Conservation (phyloP, 2,797 vertebrate species). For the Ptychadena robeensis region DNA sequence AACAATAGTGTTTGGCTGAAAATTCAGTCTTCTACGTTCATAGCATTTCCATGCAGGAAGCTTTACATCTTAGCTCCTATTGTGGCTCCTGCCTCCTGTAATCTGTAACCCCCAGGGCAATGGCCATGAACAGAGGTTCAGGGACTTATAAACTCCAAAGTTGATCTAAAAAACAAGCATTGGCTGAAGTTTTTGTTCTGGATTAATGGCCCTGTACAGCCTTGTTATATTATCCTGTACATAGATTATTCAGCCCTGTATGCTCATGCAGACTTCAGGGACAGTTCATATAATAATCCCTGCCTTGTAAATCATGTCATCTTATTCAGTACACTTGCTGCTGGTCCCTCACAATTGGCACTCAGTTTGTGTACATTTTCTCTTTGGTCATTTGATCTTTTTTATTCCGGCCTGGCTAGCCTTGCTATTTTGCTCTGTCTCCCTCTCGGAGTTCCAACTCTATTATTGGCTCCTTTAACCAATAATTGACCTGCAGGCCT, state of each 20-base stretch:
- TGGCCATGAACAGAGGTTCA: no score
- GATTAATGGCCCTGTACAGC: no score
- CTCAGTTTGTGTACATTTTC: background rate
- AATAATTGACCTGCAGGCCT: background rate
- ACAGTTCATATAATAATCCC: background rate
- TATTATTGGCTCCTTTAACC: slow-evolving; percentile 18
- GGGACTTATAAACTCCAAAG: no score
- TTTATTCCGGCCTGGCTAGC: background rate
- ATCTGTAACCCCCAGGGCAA: no score
- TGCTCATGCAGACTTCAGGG: background rate
- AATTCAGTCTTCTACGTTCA: no score
- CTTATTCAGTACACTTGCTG: background rate
- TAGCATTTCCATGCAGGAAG: no score
- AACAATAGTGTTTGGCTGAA: no score
- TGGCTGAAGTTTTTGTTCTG: no score
- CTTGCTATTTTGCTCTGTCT: slow-evolving; percentile 34
- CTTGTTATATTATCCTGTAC: no score
- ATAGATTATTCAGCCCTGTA: background rate
- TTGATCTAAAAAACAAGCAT: no score
- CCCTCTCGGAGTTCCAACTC: background rate
- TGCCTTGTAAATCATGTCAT: background rate
- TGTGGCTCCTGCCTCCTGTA: no score
- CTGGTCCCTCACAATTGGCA: background rate
- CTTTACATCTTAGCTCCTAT: no score
- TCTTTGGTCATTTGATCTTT: slow-evolving; percentile 9